Evolutionary conservation across 2,888 invertebrate species (phyloP).

Genomic region (Tuta absoluta): DNA sequence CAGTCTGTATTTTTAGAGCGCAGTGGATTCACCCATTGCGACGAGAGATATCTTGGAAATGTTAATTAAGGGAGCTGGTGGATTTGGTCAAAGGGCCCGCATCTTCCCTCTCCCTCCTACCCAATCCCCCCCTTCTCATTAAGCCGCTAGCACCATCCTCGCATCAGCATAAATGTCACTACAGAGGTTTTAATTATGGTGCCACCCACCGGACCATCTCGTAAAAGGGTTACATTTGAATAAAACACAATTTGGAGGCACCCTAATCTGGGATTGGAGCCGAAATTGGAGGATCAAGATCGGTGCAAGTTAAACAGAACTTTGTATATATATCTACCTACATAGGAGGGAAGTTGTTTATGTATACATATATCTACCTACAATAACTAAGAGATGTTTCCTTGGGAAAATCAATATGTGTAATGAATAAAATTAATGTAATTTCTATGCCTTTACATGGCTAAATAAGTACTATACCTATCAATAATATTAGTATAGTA

Average conservation of each 20-base stretch:
- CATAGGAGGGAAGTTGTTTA: no score
- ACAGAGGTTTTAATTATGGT: constrained; percentile 71
- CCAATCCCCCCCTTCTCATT: constrained; percentile 53
- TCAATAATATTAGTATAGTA: no score
- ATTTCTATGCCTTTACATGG: no score
- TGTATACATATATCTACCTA: no score
- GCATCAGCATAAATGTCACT: constrained; percentile 77
- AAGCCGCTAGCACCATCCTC: constrained; percentile 52
- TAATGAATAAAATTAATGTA: no score
- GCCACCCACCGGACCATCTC: constrained; percentile 62
- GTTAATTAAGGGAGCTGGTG: constrained; percentile 55
- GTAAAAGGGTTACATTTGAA: constrained; percentile 56
- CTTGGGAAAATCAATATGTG: no score
- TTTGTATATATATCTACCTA: neutral
- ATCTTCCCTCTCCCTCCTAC: neutral
- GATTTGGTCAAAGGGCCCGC: constrained; percentile 63
- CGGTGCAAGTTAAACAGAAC: neutral
- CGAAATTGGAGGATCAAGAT: constrained; percentile 27
- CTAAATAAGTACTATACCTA: no score
- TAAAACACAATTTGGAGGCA: constrained; percentile 43
- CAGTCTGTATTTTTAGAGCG: no score
- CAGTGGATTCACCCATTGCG: constrained; percentile 23
- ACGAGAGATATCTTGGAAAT: constrained; percentile 48
- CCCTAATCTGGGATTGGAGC: constrained; percentile 38
- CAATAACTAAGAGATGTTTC: no score